Evolutionary conservation across 1,140 invertebrate species (phyloP), one percentile per base, ranked within the genome.

Genomic region (Platorchestia sp.): DNA sequence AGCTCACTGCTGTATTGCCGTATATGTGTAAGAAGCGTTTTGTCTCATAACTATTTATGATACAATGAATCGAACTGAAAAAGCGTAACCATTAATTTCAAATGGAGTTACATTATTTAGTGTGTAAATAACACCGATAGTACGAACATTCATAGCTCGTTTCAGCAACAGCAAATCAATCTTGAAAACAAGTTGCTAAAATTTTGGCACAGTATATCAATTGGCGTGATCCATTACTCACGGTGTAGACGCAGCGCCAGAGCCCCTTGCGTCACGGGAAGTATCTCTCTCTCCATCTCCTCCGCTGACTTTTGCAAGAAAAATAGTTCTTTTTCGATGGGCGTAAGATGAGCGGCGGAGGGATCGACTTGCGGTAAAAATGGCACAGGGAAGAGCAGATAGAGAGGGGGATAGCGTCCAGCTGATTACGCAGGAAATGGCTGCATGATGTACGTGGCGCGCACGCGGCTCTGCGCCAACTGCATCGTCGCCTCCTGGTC

Each of bases 391-490:
- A 93, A 40, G 45, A 93, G 91, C 91, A 93, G 91, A 93, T 93
- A 93, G 91, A 44, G 91, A 93, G 91, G 91, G 91, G 91, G 91
- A 93, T 93, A 93, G 45, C 44, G 91, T 40, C 91, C 43, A 93
- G 43, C 44, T 93, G 91, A 93, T 93, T 45, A 47, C 43, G 43
- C 41, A 6, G 91, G 91, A 93, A 93, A 93, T 93, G 91, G 91
- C 43, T 45, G 87, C 87, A 89, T 89, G 87, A 41, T 42, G 87
- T 89, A 44, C 86, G 6, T 10, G 7, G 36, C 43, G n/a, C 41
- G 36, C 42, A 44, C 43, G 87, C 10, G 41, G 42, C 43, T 0
- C 87, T 10, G 87, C 7, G 87, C 87, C 87, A 14, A 36, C 86
- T 36, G 19, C 47, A 19, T 51, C 59, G 36, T 75, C 59, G 36